phyloP scores from a whole-genome alignment of 2,113 vertebrate species.

The Orycteropus afer region DNA sequence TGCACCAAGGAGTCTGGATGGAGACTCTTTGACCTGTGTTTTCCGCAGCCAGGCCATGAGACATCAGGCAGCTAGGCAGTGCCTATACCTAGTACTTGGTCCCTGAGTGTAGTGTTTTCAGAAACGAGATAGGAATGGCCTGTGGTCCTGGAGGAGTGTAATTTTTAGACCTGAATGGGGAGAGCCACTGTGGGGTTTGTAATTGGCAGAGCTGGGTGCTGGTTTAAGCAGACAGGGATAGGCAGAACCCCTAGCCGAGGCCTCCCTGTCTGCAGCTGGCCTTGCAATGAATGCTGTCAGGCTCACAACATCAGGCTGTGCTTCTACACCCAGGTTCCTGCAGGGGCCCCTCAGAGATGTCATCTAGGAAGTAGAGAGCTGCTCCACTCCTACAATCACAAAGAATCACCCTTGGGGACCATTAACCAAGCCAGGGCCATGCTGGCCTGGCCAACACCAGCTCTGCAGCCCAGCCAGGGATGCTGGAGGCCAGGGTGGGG shows the following conservation, averaged over 20 bases:
- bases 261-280: accelerated
- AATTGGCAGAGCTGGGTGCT: neutral
- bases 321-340: neutral
- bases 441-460: neutral
- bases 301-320: too few species aligned
- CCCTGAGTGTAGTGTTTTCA: neutral
- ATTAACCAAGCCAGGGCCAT: neutral
- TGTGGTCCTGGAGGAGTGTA: accelerated
- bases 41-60: too few species aligned
- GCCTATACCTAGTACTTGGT: neutral
- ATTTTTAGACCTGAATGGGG: accelerated
- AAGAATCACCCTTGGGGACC: neutral
- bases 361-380: neutral
- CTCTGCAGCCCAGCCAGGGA: neutral
- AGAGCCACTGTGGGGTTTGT: slow-evolving; percentile 84
- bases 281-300: accelerated
- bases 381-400: neutral
- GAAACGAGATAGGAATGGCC: neutral
- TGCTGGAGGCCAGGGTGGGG: neutral
- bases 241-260: neutral
- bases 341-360: neutral
- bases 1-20: neutral
- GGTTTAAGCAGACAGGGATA: neutral
- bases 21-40: neutral
- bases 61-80: neutral